Evolutionary conservation across 2,113 vertebrate species (phyloP).

Genomic region (Takifugu flavidus): DNA sequence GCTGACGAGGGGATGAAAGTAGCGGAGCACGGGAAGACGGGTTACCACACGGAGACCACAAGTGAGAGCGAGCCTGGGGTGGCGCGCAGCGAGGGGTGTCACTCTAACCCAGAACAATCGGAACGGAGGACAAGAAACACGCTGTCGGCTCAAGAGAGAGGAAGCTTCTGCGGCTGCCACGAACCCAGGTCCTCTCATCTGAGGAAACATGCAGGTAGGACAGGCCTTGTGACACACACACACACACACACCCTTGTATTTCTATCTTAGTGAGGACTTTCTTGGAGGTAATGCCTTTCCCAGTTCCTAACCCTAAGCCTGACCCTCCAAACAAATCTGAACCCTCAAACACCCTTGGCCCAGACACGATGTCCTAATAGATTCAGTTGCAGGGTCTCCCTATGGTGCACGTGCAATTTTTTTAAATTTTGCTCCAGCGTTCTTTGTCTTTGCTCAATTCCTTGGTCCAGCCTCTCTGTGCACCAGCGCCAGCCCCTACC

Average conservation of each 20-base stretch:
- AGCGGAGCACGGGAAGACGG: conserved; percentile 28
- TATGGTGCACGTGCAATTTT: too few species aligned
- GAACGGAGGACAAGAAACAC: conserved; percentile 60
- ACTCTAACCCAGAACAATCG: conserved; percentile 62
- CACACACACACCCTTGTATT: neutral
- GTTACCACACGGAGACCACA: conserved; percentile 56
- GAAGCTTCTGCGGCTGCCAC: conserved; percentile 62
- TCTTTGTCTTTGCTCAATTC: neutral
- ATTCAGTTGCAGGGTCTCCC: too few species aligned
- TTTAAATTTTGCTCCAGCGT: neutral
- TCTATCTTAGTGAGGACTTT: too few species aligned
- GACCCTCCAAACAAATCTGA: too few species aligned
- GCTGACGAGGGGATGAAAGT: conserved; percentile 30
- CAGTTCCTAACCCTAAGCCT: too few species aligned
- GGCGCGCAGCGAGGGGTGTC: conserved; percentile 63
- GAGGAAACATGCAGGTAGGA: conserved; percentile 74
- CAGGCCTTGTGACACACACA: neutral
- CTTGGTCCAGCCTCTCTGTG: conserved; percentile 69
- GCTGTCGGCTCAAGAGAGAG: conserved; percentile 64
- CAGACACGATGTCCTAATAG: too few species aligned
- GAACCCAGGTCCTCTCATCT: conserved; percentile 72
- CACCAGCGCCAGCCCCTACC: conserved; percentile 82
- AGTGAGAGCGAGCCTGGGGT: conserved; percentile 60
- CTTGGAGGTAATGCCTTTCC: too few species aligned
- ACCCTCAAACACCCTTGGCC: too few species aligned